phyloP scores from a whole-genome alignment of 23 tunicate species.

The Trididemnum nubilum region DNA sequence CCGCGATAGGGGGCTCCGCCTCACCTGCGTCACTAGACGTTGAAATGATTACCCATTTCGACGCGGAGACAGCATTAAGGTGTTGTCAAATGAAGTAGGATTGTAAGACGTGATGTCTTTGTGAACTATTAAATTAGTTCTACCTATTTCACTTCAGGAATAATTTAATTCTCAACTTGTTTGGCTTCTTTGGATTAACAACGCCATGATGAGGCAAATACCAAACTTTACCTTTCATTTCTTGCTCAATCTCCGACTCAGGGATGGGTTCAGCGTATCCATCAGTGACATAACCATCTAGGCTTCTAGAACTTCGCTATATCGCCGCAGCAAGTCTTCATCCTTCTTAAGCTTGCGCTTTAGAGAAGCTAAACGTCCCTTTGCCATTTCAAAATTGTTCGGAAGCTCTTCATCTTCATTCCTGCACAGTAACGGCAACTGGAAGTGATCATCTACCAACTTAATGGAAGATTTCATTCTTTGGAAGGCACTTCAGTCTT shows the following conservation, averaged over 20 bases:
- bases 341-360: neutral
- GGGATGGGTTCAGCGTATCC: neutral
- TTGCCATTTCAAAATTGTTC: neutral
- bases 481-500: neutral
- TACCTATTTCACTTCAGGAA: too few species aligned
- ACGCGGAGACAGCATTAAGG: too few species aligned
- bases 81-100: too few species aligned
- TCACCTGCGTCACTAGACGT: too few species aligned
- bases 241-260: neutral
- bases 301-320: neutral
- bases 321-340: neutral
- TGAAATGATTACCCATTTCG: too few species aligned
- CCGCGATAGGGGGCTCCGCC: too few species aligned
- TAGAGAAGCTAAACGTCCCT: neutral
- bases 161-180: constrained; percentile 8
- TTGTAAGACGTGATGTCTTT: too few species aligned
- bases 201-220: constrained; percentile 21
- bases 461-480: neutral
- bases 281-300: neutral
- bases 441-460: neutral
- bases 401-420: neutral
- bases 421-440: neutral
- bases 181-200: constrained; percentile 16
- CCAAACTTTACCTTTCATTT: neutral
- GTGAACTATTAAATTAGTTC: too few species aligned